Evolutionary conservation across 2,113 vertebrate species (phyloP), one percentile per base, ranked within the genome.

Genomic region (Lampris incognitus): DNA sequence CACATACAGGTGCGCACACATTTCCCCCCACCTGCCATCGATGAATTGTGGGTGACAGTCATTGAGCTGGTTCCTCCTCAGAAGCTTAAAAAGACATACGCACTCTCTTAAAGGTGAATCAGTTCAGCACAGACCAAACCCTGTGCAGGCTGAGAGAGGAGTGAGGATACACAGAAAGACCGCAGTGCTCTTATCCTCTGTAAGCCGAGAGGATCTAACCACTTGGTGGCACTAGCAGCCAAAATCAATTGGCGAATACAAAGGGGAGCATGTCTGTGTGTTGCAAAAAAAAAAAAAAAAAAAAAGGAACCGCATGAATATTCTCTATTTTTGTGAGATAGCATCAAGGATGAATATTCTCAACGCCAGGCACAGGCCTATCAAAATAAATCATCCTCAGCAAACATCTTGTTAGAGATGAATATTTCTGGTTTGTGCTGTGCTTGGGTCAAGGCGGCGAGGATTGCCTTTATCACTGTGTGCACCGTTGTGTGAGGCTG

Each of bases 141-240:
- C 38, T 24, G 0, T 42, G 36, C 48, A 2, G 67, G 76, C 38
- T 71, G 56, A 54, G 59, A 75, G 51, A 71, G 37, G 54, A 59
- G 39, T 49, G 58, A 60, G 39, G 56, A 6, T 38, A 56, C 9
- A 37, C 8, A 9, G 8, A 42, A 41, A 4, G 49, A 24, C 74
- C 78, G 85, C 79, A 72, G 79, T 80, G 24, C 7, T 61, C 7
- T 13, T 52, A 39, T 56, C 48, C 66, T 71, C 65, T 81, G 61
- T 36, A 77, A 68, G 69, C 58, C 24, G 54, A 63, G 50, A 68
- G 37, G 13, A 36, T 79, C 49, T 59, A 9, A 63, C 87, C 94
- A 94, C 92, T 93, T 90, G 94, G 91, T 93, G 93, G 92, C 94
- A 94, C 91, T 93, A 93, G 82, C 85, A 88, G 76, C 87, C 91